A percentile compares a stretch with the other conserved stretches of the same genome.
These are phyloP conservation scores for Megaptera novaeangliae DNA, from an alignment of 2,113 vertebrate genomes.

Conservation along the genomic window DNA sequence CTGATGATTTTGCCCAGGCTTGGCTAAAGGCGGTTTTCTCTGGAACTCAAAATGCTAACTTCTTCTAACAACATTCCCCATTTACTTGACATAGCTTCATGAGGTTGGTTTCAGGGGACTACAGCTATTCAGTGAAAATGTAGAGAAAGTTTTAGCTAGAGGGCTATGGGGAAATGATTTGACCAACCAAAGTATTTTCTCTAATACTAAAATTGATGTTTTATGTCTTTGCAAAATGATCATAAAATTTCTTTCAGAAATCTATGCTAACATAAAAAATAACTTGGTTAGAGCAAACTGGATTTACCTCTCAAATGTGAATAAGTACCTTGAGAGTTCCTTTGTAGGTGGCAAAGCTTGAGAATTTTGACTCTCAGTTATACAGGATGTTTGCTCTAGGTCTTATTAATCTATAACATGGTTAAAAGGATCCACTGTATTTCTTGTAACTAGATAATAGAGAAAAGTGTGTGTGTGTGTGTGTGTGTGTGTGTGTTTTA, in stretches of 20 bases:
- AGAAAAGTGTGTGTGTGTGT: background rate
- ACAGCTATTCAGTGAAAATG: background rate
- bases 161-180: background rate
- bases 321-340: background rate
- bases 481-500: background rate
- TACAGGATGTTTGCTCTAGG: background rate
- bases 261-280: background rate
- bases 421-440: background rate
- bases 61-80: background rate
- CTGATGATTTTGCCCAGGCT: background rate
- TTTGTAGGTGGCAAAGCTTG: background rate
- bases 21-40: background rate
- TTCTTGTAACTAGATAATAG: background rate
- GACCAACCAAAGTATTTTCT: background rate
- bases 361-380: background rate
- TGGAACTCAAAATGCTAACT: background rate
- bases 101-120: background rate
- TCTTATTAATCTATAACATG: background rate
- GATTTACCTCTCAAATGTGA: background rate
- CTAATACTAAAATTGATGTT: background rate
- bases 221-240: background rate
- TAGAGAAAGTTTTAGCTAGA: background rate
- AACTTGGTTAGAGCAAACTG: conserved; percentile 22
- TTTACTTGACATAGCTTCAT: background rate
- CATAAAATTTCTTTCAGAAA: background rate